These are phyloP conservation scores for Myiozetetes cayanensis DNA, from an alignment of 2,113 vertebrate genomes.

Conservation along the genomic window DNA sequence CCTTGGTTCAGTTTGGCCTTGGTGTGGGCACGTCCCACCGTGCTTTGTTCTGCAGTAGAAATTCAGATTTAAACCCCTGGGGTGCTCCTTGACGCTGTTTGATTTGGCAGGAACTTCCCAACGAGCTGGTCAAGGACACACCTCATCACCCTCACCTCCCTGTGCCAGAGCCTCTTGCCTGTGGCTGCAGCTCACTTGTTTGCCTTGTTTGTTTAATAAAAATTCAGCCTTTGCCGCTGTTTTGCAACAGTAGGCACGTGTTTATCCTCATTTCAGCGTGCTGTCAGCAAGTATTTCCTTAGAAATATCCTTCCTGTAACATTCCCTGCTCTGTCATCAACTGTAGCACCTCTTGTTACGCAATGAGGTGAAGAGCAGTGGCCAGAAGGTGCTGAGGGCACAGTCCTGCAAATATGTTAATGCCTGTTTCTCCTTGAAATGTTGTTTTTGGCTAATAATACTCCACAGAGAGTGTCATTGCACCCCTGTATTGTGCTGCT, in stretches of 20 bases:
- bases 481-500: neutral
- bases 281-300: conserved; percentile 28
- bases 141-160: conserved; percentile 36
- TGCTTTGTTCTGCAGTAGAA: neutral
- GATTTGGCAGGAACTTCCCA: neutral
- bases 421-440: neutral
- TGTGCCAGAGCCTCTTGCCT: conserved; percentile 15
- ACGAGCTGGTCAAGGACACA: neutral
- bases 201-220: conserved; percentile 8
- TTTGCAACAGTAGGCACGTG: conserved; percentile 19
- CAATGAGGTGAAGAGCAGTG: neutral
- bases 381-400: neutral
- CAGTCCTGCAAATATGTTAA: neutral
- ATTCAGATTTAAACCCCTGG: neutral
- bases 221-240: neutral
- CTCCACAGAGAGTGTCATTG: neutral
- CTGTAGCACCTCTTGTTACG: neutral
- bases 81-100: neutral
- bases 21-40: fast-evolving
- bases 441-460: neutral
- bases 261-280: conserved; percentile 24
- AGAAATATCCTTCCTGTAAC: neutral
- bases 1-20: fast-evolving
- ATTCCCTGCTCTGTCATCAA: neutral
- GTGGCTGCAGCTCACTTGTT: neutral